Evolutionary conservation across 2,113 vertebrate species (phyloP), one percentile per base, ranked within the genome.

Genomic region (Cheilinus undulatus): DNA sequence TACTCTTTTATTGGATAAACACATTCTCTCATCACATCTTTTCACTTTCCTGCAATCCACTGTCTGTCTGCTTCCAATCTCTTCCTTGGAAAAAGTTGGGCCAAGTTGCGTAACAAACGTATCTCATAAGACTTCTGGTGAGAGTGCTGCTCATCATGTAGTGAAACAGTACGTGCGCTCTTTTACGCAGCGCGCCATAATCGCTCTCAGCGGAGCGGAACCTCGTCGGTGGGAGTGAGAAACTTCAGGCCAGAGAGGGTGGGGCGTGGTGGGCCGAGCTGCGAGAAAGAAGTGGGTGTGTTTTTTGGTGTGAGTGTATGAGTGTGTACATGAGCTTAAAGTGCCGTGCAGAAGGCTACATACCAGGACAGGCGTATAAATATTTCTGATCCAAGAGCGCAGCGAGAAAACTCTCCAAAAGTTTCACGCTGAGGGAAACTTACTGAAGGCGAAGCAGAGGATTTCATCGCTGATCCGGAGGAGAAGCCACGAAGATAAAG

Each of bases 401-500:
- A 50, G 40, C 2, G 14, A 32, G 12, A 24, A 20, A 57, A 48
- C 19, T 80, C 66, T 59, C 24, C 20, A 34, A 68, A 86, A 86
- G 27, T 79, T 69, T 46, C 10, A 3, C 24, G 13, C 67, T 4
- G 56, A 51, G 32, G 12, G 9, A 56, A 13, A 59, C 14, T 28
- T 15, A 42, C 14, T 20, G 5, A 17, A 12, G 52, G 66, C 14
- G 40, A 49, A 43, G 38, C 6, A 60, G 53, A 72, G 10, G 43
- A 49, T 73, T n/a, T 67, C 68, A 52, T 1, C 70, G 56, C 59
- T 20, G 64, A 34, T 43, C 64, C 36, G n/a, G 49, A 66, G 66
- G 67, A 59, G 38, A 74, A 58, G 5, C 43, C 43, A 50, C 36
- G 32, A 15, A 70, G 53, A 71, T 19, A 60, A 84, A 84, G 89